Evolutionary conservation across 2,797 vertebrate species (phyloP).

Genomic region (Acanthurus tractus): DNA sequence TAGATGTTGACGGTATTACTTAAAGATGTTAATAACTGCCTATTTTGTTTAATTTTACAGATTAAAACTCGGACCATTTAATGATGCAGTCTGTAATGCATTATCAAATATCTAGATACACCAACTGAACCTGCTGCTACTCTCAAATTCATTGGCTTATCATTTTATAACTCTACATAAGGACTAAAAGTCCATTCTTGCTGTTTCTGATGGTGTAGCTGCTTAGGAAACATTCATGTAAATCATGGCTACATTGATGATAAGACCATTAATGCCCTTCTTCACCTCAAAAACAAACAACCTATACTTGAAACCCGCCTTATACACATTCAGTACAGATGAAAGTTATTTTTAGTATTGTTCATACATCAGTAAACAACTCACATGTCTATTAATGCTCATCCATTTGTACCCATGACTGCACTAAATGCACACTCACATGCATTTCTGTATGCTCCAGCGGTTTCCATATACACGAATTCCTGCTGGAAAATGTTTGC

Average conservation of each 20-base stretch:
- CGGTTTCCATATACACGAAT: conserved; percentile 23
- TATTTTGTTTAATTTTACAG: background rate
- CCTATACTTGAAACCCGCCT: background rate
- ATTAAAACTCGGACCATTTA: background rate
- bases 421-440: conserved; percentile 47
- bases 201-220: background rate
- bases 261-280: no score
- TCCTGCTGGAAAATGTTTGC: conserved; percentile 10
- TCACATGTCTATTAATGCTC: conserved; percentile 39
- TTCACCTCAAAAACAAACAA: conserved; percentile 14
- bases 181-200: background rate
- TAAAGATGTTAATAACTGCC: background rate
- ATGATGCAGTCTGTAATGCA: background rate
- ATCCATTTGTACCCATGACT: conserved; percentile 48
- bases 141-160: background rate
- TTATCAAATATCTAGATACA: background rate
- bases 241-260: background rate
- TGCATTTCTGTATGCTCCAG: conserved; percentile 42
- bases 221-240: background rate
- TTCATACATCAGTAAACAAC: conserved; percentile 62
- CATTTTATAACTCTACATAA: background rate
- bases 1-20: background rate
- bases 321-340: conserved; percentile 38
- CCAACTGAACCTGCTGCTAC: background rate
- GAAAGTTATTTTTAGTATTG: conserved; percentile 56